Percentiles rank a stretch among this genome's conserved stretches.
Conservation (phyloP, 2,797 vertebrate species). For the Etheostoma perlongum region DNA sequence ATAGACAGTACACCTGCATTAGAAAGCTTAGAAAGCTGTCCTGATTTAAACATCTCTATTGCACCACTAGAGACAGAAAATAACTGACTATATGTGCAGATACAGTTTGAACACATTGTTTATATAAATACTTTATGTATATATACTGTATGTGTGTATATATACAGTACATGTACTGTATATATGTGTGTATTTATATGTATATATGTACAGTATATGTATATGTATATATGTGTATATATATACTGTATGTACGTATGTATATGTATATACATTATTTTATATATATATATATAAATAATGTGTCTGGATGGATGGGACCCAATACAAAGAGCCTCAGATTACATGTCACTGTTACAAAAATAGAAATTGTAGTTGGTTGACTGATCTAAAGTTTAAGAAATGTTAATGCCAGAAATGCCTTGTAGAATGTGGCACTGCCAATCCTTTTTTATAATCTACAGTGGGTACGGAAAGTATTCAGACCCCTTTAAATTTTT, state of each 20-base stretch:
- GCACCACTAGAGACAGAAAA: conserved; percentile 51
- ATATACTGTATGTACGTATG: no score
- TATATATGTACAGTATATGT: no score
- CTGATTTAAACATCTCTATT: conserved; percentile 35
- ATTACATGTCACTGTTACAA: conserved; percentile 49
- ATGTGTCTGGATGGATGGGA: conserved; percentile 42
- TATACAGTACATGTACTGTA: no score
- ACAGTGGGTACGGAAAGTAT: no score
- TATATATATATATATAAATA: conserved; percentile 36
- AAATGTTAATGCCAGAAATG: conserved; percentile 90
- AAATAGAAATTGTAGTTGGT: conserved; percentile 26
- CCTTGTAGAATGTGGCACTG: conserved; percentile 94
- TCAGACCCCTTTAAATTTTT: no score
- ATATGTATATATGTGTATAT: no score
- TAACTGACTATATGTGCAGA: conserved; percentile 50
- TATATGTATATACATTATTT: no score
- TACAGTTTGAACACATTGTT: conserved; percentile 29
- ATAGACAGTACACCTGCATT: conserved; percentile 14
- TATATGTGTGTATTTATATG: no score
- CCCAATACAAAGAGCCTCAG: conserved; percentile 39
- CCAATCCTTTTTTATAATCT: conserved; percentile 84
- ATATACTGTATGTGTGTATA: no score
- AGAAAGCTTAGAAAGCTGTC: conserved; percentile 27
- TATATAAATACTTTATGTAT: conserved; percentile 42
- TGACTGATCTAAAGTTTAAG: conserved; percentile 40